Evolutionary conservation across 2,888 invertebrate species (phyloP).

Genomic region (Tachina grossa): DNA sequence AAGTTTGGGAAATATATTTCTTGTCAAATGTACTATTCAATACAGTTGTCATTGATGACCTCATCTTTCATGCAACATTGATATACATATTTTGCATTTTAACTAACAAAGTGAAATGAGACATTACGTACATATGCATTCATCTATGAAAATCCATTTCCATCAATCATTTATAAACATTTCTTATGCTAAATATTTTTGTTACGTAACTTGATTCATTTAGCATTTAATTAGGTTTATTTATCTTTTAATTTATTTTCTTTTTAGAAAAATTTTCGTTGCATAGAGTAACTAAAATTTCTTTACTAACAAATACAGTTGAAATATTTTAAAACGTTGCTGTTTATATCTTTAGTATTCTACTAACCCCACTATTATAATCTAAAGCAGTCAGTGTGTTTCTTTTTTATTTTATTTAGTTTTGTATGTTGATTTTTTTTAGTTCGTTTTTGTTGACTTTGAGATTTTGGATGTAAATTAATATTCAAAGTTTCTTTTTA

Average conservation of each 20-base stretch:
- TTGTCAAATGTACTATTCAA: no score
- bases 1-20: no score
- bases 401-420: neutral
- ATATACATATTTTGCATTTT: no score
- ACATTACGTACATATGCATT: neutral
- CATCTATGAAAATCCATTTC: neutral
- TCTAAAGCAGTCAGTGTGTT: neutral
- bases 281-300: slow-evolving; percentile 74
- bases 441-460: slow-evolving; percentile 5
- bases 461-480: slow-evolving; percentile 46
- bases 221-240: neutral
- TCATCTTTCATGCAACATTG: no score
- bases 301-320: slow-evolving; percentile 18
- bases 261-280: slow-evolving; percentile 80
- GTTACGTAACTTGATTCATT: slow-evolving; percentile 14
- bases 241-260: slow-evolving; percentile 27
- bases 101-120: no score
- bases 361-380: slow-evolving; percentile 24
- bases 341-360: neutral
- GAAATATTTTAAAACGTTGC: neutral
- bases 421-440: neutral
- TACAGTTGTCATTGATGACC: no score
- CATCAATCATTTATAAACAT: neutral
- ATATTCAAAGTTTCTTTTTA: slow-evolving; percentile 41
- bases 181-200: slow-evolving; percentile 20